These are phyloP conservation scores for Heliconius sara DNA, from an alignment of 2,888 invertebrate genomes.

Conservation along the genomic window DNA sequence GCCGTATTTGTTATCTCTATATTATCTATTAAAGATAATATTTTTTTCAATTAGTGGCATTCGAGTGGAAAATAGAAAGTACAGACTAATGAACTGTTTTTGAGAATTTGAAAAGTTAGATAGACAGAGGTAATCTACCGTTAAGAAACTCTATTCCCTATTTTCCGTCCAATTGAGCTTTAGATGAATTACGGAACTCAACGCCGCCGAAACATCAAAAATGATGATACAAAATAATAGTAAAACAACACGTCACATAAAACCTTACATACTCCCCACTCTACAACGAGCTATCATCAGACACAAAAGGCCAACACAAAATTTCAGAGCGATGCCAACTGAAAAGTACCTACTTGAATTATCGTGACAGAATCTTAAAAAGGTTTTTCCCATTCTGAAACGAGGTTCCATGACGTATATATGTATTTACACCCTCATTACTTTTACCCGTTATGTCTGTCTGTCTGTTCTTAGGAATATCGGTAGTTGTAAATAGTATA, in stretches of 20 bases:
- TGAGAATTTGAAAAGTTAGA: too few relatives aligned
- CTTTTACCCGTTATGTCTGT: background rate
- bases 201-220: too few relatives aligned
- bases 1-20: too few relatives aligned
- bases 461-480: background rate
- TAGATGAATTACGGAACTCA: too few relatives aligned
- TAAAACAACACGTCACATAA: background rate
- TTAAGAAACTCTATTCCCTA: too few relatives aligned
- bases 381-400: constrained; percentile 26
- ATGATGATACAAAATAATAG: background rate
- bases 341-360: constrained; percentile 23
- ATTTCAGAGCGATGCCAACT: constrained; percentile 22
- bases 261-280: background rate
- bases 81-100: too few relatives aligned
- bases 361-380: constrained; percentile 30
- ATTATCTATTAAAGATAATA: too few relatives aligned
- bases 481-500: too few relatives aligned
- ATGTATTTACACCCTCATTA: constrained; percentile 16
- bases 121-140: too few relatives aligned
- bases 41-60: too few relatives aligned
- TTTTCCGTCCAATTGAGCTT: too few relatives aligned
- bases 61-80: too few relatives aligned
- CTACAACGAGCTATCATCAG: constrained; percentile 2
- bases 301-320: constrained; percentile 19
- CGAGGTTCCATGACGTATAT: constrained; percentile 7